Evolutionary conservation across 2,888 invertebrate genomes (phyloP).

Genomic region (Mystacides longicornis): DNA sequence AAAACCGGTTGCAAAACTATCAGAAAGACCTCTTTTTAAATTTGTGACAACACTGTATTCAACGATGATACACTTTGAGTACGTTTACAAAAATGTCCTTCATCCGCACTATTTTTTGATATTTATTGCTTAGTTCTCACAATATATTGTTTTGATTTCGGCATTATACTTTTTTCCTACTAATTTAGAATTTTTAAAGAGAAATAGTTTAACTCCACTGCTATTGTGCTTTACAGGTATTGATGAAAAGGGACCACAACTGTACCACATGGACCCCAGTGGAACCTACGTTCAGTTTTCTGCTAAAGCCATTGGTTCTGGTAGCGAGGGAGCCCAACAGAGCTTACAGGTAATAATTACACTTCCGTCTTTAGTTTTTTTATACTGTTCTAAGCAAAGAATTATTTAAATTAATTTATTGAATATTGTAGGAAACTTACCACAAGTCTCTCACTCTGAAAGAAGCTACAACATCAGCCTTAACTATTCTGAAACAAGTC

Average conservation of each 20-base stretch:
- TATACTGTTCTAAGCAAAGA: not conserved
- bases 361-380: too few species aligned
- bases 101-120: too few species aligned
- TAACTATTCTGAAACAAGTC: slow-evolving; percentile 95
- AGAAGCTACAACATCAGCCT: slow-evolving; percentile 85
- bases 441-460: slow-evolving; percentile 85
- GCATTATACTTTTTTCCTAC: too few species aligned
- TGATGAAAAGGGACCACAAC: slow-evolving; percentile 88
- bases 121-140: too few species aligned
- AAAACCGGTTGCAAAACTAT: too few species aligned
- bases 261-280: slow-evolving; percentile 98
- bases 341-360: slow-evolving; percentile 52
- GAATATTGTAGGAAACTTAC: slow-evolving; percentile 49
- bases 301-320: slow-evolving; percentile 98
- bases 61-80: too few species aligned
- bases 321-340: slow-evolving; percentile 98
- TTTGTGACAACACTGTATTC: too few species aligned
- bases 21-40: too few species aligned
- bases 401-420: not conserved
- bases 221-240: slow-evolving; percentile 41
- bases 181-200: too few species aligned
- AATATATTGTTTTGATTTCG: too few species aligned
- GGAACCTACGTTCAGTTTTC: slow-evolving; percentile 97
- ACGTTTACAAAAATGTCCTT: too few species aligned
- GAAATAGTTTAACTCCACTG: too few species aligned